Conservation (phyloP, 2,113 vertebrate species). For the Chlorocebus sabaeus region DNA sequence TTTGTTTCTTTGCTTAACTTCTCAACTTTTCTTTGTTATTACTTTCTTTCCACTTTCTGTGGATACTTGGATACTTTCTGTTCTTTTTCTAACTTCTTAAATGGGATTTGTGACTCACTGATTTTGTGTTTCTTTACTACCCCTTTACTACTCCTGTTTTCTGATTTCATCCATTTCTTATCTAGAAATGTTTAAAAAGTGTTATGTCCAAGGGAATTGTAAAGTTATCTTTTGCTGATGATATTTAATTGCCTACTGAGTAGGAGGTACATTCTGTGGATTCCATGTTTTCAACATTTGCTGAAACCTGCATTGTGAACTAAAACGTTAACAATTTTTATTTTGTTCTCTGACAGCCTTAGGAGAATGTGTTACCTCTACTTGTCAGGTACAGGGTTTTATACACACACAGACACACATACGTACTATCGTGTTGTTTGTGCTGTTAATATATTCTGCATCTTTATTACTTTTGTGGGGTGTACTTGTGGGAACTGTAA, state of each 20-base stretch:
- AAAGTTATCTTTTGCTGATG: not conserved
- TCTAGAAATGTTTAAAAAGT: not conserved
- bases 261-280: not conserved
- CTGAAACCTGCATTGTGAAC: not conserved
- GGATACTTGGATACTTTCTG: not conserved
- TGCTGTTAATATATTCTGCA: not conserved
- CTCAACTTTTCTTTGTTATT: not conserved
- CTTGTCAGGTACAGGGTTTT: not conserved
- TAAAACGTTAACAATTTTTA: not conserved
- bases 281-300: not conserved
- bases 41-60: not conserved
- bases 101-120: not conserved
- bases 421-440: not conserved
- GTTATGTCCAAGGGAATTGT: not conserved
- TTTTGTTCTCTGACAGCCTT: not conserved
- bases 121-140: not conserved
- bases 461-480: rapidly evolving
- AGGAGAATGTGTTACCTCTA: not conserved
- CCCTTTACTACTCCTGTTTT: not conserved
- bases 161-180: not conserved
- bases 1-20: not conserved
- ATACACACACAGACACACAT: not conserved
- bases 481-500: not conserved
- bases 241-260: not conserved
- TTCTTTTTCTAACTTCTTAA: not conserved